A percentile compares a stretch with the other conserved stretches of the same genome.
Conservation (phyloP, 2,888 invertebrate genomes). For the Dysmachus trigonus region DNA sequence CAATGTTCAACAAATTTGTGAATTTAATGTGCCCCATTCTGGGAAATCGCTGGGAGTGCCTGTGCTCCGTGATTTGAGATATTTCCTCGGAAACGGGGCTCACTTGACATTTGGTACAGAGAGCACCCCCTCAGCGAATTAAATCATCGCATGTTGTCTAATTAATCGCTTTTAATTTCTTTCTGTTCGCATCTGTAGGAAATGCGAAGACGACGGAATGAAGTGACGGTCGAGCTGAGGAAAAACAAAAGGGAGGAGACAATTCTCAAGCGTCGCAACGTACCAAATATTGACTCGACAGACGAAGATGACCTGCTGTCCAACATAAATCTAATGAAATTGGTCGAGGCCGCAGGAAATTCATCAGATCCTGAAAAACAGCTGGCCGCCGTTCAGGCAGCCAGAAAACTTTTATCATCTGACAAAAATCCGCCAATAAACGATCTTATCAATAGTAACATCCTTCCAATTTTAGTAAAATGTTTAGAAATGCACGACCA, state of each 20-base stretch:
- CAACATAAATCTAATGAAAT: constrained; percentile 78
- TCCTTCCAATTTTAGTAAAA: constrained; percentile 91
- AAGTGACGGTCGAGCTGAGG: constrained; percentile 94
- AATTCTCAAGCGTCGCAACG: constrained; percentile 94
- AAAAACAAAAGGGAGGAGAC: constrained; percentile 99
- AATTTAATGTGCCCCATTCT: background rate
- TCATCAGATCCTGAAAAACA: constrained; percentile 82
- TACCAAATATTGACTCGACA: constrained; percentile 84
- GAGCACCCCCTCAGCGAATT: background rate
- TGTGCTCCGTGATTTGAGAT: background rate
- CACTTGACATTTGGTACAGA: background rate
- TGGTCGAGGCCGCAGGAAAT: constrained; percentile 88
- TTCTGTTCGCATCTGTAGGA: constrained; percentile 70
- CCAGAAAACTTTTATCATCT: constrained; percentile 93
- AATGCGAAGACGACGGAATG: constrained; percentile 95
- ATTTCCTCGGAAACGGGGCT: background rate
- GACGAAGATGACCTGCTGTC: constrained; percentile 81
- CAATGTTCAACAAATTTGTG: background rate
- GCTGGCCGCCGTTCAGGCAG: constrained; percentile 91
- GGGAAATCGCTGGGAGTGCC: background rate
- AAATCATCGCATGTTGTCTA: background rate
- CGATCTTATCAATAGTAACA: constrained; percentile 91
- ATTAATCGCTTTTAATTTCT: background rate
- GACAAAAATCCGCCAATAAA: constrained; percentile 99
- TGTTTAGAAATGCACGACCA: constrained; percentile 89